Percentiles rank a stretch among this genome's conserved stretches.
Evolutionary conservation across 2,888 invertebrate species (phyloP).

Genomic region (Napeogenes inachia): DNA sequence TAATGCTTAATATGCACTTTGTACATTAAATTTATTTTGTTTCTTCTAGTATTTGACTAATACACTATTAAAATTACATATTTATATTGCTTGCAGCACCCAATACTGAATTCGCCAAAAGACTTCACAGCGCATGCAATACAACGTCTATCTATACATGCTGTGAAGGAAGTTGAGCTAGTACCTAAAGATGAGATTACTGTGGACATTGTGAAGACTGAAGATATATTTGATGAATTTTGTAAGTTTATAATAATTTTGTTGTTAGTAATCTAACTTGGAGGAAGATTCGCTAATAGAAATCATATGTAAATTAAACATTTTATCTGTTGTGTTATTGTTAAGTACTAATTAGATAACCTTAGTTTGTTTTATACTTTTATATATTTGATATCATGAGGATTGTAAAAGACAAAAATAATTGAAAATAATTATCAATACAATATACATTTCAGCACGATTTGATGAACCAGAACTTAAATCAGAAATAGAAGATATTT

Average conservation of each 20-base stretch:
- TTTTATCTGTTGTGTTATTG: too few species aligned
- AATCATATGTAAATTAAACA: too few species aligned
- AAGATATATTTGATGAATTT: conserved; percentile 17
- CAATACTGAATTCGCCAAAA: conserved; percentile 54
- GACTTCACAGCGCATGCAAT: conserved; percentile 45
- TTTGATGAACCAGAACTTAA: conserved; percentile 19
- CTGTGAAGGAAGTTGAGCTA: neutral
- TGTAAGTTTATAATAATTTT: neutral
- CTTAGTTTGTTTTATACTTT: too few species aligned
- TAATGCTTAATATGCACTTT: conserved; percentile 6
- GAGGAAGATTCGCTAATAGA: too few species aligned
- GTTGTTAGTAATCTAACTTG: too few species aligned
- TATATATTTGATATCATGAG: too few species aligned
- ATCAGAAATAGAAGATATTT: conserved; percentile 13
- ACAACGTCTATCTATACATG: conserved; percentile 28
- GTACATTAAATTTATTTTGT: neutral
- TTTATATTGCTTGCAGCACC: conserved; percentile 44
- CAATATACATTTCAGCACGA: conserved; percentile 7
- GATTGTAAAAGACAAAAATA: neutral
- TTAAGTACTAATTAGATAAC: too few species aligned
- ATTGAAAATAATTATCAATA: conserved; percentile 1
- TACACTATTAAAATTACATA: neutral
- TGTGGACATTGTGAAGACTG: neutral
- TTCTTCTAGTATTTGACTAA: too few species aligned
- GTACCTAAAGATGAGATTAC: neutral